phyloP scores from a whole-genome alignment of 64 coral and sea anemone genomes.

The Acropora yongei region DNA sequence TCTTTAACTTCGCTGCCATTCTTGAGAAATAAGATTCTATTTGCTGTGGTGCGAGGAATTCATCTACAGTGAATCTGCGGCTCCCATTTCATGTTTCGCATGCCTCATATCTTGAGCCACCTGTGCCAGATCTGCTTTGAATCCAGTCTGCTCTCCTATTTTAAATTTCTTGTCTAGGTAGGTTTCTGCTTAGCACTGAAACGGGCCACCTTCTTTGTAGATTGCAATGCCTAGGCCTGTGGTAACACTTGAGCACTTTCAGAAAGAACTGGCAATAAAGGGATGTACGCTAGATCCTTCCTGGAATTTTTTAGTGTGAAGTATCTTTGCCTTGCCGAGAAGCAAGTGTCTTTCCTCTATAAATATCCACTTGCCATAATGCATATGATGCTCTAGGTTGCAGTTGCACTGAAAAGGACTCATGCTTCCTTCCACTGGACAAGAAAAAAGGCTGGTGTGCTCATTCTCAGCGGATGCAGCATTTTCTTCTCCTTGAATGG shows the following conservation, averaged over 20 bases:
- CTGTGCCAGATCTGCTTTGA: background rate
- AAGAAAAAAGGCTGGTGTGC: constrained; percentile 46
- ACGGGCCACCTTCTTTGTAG: constrained; percentile 12
- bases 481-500: background rate
- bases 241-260: background rate
- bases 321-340: constrained; percentile 49
- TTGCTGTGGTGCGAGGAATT: constrained; percentile 62
- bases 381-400: constrained; percentile 43
- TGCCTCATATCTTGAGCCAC: constrained; percentile 69
- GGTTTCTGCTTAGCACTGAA: constrained; percentile 60
- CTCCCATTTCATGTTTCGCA: constrained; percentile 20
- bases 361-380: constrained; percentile 11
- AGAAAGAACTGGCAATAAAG: constrained; percentile 9
- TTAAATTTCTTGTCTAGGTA: constrained; percentile 79
- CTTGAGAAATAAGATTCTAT: constrained; percentile 75
- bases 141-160: constrained; percentile 41
- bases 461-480: background rate
- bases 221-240: constrained; percentile 49
- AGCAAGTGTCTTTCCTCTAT: constrained; percentile 21
- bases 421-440: constrained; percentile 59
- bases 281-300: constrained; percentile 48
- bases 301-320: constrained; percentile 31
- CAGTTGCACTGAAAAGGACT: constrained; percentile 34
- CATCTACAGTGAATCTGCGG: constrained; percentile 31
- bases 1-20: constrained; percentile 51